Evolutionary conservation across 1,140 invertebrate genomes (phyloP).

Genomic region (Drosophila arizonae): DNA sequence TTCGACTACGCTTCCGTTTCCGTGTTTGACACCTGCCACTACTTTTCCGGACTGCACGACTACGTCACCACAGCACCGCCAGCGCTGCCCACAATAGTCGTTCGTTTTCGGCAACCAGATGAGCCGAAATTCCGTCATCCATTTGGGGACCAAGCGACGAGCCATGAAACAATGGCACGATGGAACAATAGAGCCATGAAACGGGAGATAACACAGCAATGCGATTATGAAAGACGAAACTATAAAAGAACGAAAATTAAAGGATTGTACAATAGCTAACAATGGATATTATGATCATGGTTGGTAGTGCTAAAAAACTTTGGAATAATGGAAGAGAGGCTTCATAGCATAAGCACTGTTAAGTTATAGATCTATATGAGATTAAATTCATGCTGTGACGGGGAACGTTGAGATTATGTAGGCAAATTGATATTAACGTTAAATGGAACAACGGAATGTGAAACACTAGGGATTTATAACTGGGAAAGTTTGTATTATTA

Average conservation of each 20-base stretch:
- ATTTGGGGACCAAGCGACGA: not conserved
- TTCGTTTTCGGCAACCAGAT: slow-evolving; percentile 16
- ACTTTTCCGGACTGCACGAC: not conserved
- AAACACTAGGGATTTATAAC: too few species aligned
- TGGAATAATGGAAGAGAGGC: too few species aligned
- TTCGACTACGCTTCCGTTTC: slow-evolving; percentile 43
- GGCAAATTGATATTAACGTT: not conserved
- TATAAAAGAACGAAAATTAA: not conserved
- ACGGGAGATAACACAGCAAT: not conserved
- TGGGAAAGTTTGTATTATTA: too few species aligned
- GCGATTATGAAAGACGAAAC: not conserved
- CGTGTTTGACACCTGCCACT: slow-evolving; percentile 43
- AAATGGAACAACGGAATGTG: not conserved
- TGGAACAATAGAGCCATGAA: not conserved
- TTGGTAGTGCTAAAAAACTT: too few species aligned
- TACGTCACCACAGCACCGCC: not conserved
- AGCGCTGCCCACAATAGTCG: not conserved
- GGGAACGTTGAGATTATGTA: not conserved
- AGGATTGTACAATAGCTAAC: too few species aligned
- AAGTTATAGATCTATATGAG: too few species aligned
- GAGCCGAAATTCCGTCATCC: slow-evolving; percentile 3
- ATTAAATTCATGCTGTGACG: too few species aligned
- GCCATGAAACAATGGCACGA: not conserved
- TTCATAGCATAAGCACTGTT: too few species aligned
- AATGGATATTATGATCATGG: too few species aligned